These are phyloP conservation scores for Argopecten irradians DNA, from an alignment of 1,140 invertebrate species.

Conservation along the genomic window DNA sequence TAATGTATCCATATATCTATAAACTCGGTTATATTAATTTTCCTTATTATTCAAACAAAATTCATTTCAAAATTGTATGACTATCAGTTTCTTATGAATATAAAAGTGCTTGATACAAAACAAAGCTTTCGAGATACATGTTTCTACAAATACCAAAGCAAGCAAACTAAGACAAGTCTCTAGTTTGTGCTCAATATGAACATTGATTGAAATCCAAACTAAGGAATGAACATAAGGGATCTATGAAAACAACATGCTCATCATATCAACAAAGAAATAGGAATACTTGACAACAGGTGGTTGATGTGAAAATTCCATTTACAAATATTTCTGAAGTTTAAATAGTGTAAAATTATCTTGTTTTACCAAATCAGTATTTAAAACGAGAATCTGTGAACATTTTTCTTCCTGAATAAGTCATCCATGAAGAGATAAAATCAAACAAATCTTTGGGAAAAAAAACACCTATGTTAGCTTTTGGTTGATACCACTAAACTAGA, in stretches of 20 bases:
- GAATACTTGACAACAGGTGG: background rate
- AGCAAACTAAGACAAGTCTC: background rate
- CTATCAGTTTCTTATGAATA: background rate
- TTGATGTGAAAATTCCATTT: background rate
- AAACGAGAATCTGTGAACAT: no score
- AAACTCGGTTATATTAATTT: no score
- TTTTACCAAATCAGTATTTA: no score
- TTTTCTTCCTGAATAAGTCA: no score
- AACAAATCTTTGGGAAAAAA: no score
- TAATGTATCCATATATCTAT: no score
- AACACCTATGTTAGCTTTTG: no score
- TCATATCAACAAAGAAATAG: constrained; percentile 16
- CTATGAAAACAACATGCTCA: background rate
- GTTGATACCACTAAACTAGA: no score
- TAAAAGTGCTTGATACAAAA: background rate
- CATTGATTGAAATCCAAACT: background rate
- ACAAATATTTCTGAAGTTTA: no score
- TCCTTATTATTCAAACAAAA: no score
- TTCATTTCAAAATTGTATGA: background rate
- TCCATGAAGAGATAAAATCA: no score
- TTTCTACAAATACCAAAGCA: background rate
- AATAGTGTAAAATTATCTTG: no score
- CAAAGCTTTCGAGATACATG: background rate
- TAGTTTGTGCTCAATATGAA: background rate
- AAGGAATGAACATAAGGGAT: background rate